Conservation (phyloP, 2,797 vertebrate genomes). For the Parotocinclus haroldoi region DNA sequence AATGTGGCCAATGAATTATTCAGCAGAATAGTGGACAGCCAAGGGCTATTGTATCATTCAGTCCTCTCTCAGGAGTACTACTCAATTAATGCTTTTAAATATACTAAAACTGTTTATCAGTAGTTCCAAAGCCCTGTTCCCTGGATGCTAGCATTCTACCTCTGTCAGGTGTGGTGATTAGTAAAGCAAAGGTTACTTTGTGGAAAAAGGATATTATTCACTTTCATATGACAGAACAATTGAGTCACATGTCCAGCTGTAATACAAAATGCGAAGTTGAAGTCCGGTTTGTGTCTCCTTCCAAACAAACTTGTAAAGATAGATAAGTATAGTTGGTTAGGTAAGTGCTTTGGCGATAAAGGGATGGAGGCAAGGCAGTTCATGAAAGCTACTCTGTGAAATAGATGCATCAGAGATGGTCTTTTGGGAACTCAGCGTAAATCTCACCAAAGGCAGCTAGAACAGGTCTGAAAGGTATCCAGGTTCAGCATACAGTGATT, state of each 20-base stretch:
- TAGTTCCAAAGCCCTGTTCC: conserved; percentile 6
- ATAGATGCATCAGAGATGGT: background rate
- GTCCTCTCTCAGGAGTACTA: conserved; percentile 39
- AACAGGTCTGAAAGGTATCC: background rate
- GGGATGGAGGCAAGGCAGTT: background rate
- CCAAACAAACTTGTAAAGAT: no score
- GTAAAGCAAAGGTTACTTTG: background rate
- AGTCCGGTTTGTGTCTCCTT: background rate
- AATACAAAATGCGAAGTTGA: background rate
- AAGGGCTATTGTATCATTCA: conserved; percentile 65
- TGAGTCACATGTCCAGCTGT: background rate
- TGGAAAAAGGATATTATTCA: background rate
- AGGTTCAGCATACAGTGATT: no score
- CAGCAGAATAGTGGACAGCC: conserved; percentile 59
- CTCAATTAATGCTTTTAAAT: conserved; percentile 68
- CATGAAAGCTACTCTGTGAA: background rate
- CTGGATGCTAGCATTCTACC: background rate
- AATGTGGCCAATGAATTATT: conserved; percentile 63
- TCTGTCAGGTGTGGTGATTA: conserved; percentile 16
- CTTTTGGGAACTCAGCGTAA: background rate
- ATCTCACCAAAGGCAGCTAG: background rate
- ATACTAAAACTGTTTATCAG: conserved; percentile 51
- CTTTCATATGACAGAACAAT: background rate
- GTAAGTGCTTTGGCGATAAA: background rate
- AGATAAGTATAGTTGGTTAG: no score